phyloP scores from a whole-genome alignment of 2,888 invertebrate species.

The Brachyptera risi region DNA sequence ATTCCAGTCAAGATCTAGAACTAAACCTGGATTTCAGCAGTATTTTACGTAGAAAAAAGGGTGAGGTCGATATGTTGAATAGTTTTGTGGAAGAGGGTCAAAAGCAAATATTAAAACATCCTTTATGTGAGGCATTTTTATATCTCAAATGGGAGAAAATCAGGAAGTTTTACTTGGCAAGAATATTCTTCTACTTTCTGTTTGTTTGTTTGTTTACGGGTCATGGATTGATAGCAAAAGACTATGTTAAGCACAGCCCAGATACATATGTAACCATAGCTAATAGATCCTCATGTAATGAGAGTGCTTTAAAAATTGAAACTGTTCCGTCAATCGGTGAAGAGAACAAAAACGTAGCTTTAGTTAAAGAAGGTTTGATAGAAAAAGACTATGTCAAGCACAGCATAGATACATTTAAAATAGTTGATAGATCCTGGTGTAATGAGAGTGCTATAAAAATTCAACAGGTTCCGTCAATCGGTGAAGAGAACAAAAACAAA shows the following conservation, averaged over 20 bases:
- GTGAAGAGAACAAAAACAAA: too few relatives aligned
- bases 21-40: constrained; percentile 44
- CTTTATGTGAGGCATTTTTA: constrained; percentile 48
- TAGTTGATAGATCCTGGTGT: too few relatives aligned
- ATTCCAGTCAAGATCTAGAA: constrained; percentile 44
- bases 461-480: too few relatives aligned
- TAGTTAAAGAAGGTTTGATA: too few relatives aligned
- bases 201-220: too few relatives aligned
- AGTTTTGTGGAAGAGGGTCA: constrained; percentile 47
- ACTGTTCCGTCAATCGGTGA: too few relatives aligned
- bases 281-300: neutral
- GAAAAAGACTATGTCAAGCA: too few relatives aligned
- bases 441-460: constrained; percentile 64
- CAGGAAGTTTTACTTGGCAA: constrained; percentile 45
- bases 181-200: constrained; percentile 42
- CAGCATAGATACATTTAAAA: too few relatives aligned
- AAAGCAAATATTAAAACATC: constrained; percentile 47
- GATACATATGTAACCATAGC: constrained; percentile 38
- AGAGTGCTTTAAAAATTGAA: neutral
- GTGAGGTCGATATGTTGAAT: constrained; percentile 48
- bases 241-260: too few relatives aligned
- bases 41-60: constrained; percentile 42
- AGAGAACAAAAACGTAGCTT: too few relatives aligned
- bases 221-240: too few relatives aligned
- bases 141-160: constrained; percentile 50